These are phyloP conservation scores for Haliaeetus vocifer DNA, from an alignment of 2,797 vertebrate genomes.

Conservation along the genomic window DNA sequence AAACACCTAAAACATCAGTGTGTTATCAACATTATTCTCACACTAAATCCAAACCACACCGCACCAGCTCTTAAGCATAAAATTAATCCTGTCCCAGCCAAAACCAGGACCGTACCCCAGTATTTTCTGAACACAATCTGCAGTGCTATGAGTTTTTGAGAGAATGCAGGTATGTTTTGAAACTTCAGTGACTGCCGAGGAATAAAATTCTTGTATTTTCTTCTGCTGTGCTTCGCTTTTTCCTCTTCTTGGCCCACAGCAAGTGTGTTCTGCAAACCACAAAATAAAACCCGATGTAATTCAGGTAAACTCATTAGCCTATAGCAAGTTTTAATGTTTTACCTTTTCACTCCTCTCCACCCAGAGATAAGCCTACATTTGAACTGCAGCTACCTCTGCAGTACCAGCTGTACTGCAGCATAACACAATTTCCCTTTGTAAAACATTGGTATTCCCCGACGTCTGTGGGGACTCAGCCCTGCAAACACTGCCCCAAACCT, in stretches of 20 bases:
- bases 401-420: not conserved
- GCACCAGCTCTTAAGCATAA: too few relatives aligned
- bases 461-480: not conserved
- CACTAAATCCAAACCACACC: too few relatives aligned
- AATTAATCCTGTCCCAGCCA: too few relatives aligned
- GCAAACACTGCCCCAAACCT: not conserved
- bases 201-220: not conserved
- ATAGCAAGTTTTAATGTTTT: not conserved
- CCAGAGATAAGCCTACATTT: not conserved
- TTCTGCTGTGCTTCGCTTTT: not conserved
- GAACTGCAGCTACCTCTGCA: not conserved
- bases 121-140: not conserved
- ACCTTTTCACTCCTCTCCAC: not conserved
- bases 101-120: too few relatives aligned
- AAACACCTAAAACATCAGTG: too few relatives aligned
- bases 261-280: not conserved
- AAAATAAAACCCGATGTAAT: not conserved
- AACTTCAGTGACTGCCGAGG: not conserved
- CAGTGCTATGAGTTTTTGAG: not conserved
- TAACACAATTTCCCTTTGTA: not conserved
- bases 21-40: too few relatives aligned
- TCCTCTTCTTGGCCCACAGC: not conserved
- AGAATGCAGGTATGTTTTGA: not conserved
- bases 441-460: not conserved
- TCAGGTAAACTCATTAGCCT: not conserved